phyloP scores from a whole-genome alignment of 2,797 vertebrate genomes.

The Psittacula derbiana region DNA sequence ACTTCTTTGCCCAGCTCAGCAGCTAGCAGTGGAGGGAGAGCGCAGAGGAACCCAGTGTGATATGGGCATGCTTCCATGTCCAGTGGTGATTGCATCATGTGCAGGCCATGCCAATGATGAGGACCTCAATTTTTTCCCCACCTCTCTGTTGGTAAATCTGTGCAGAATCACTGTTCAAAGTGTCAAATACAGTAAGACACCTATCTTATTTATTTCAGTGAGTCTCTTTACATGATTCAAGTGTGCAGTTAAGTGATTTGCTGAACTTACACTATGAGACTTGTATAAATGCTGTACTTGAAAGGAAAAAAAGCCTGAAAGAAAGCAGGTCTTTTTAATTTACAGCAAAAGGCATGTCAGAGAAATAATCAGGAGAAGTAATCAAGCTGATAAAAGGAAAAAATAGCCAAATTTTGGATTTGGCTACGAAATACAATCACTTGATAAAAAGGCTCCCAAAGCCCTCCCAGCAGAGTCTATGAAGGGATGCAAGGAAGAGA shows the following conservation, averaged over 20 bases:
- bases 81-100: accelerated
- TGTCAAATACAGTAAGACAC: neutral
- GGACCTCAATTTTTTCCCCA: neutral
- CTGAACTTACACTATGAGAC: neutral
- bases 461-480: neutral
- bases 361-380: neutral
- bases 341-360: neutral
- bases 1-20: neutral
- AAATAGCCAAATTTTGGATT: no score
- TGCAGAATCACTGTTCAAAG: neutral
- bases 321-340: neutral
- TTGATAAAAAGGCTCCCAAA: neutral
- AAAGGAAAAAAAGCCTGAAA: neutral
- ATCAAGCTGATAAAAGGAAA: neutral
- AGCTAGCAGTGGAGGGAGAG: neutral
- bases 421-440: neutral
- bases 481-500: neutral
- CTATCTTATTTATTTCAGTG: neutral
- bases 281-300: neutral
- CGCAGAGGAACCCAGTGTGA: neutral
- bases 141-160: neutral
- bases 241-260: neutral
- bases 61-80: neutral
- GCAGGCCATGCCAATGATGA: neutral
- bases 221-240: neutral